A percentile compares a stretch with the other conserved stretches of the same genome.
Evolutionary conservation across 2,797 vertebrate species (phyloP).

Genomic region (Oophaga sylvatica): DNA sequence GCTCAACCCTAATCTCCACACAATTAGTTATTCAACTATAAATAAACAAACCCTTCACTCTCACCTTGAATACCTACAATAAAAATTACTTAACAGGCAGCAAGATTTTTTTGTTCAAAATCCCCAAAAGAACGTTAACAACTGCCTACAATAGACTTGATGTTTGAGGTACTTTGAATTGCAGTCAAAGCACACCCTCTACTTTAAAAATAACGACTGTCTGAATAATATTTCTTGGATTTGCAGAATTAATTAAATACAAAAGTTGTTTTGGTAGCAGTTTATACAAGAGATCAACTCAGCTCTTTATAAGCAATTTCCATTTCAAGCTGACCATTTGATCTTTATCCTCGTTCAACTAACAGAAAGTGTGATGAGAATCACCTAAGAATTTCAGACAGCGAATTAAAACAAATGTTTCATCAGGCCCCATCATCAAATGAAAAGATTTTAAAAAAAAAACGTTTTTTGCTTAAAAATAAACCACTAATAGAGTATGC

Average conservation of each 20-base stretch:
- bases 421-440: neutral
- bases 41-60: neutral
- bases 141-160: neutral
- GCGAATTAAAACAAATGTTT: slow-evolving; percentile 12
- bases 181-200: neutral
- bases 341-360: neutral
- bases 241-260: slow-evolving; percentile 11
- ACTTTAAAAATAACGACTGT: slow-evolving; percentile 1
- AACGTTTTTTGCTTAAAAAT: no score
- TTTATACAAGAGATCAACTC: slow-evolving; percentile 9
- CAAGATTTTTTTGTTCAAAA: neutral
- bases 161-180: neutral
- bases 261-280: neutral
- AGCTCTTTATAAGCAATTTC: slow-evolving; percentile 5
- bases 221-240: neutral
- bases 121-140: neutral
- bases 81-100: neutral
- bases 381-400: neutral
- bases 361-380: neutral
- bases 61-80: neutral
- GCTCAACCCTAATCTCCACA: no score
- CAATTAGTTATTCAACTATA: neutral
- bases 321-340: neutral
- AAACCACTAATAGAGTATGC: no score
- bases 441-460: no score